Evolutionary conservation across 1,140 invertebrate species (phyloP).

Genomic region (Lucilia cuprina): DNA sequence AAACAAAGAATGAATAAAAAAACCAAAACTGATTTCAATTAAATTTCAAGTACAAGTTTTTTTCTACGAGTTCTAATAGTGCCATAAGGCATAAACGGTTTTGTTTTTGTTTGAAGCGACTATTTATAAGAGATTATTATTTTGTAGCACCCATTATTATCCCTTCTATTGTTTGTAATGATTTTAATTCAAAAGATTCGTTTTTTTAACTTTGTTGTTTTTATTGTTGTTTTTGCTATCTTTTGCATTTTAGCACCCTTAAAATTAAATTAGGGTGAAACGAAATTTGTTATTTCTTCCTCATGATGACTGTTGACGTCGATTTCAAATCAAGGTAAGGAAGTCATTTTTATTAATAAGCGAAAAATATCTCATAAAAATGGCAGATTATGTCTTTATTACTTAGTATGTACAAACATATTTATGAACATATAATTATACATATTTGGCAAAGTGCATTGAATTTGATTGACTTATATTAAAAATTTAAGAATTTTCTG

Average conservation of each 20-base stretch:
- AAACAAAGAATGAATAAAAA: neutral
- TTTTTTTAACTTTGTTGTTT: neutral
- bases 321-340: slow-evolving; percentile 8
- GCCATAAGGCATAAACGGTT: neutral
- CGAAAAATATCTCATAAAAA: neutral
- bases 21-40: neutral
- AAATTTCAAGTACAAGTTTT: neutral
- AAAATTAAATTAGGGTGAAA: neutral
- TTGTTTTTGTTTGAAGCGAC: neutral
- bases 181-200: neutral
- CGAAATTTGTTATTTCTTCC: neutral
- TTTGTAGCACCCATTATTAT: neutral
- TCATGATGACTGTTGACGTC: neutral
- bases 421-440: too few relatives aligned
- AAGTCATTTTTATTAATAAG: neutral
- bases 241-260: neutral
- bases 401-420: too few relatives aligned
- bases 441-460: too few relatives aligned
- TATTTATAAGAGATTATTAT: neutral
- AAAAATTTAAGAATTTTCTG: too few relatives aligned
- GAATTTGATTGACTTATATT: too few relatives aligned
- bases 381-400: neutral
- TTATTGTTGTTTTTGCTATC: neutral
- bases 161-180: neutral
- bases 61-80: neutral